Evolutionary conservation across 1,140 invertebrate genomes (phyloP), one percentile per base, ranked within the genome.

Genomic region (Aphis craccivora): DNA sequence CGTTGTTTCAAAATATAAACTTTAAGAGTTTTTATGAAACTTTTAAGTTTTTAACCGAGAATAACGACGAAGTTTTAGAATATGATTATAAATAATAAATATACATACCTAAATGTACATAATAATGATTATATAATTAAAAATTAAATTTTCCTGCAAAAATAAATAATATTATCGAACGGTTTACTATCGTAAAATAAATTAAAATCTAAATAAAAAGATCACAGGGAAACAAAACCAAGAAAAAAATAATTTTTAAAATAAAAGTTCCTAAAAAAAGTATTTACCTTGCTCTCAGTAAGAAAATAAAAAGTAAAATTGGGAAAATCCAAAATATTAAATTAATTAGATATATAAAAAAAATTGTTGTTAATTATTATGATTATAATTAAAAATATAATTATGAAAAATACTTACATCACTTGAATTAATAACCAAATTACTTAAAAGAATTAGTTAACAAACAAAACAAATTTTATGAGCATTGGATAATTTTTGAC

Each of bases 31-130:
- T 84, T 84, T 25, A 40, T 84, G 23, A 84, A n/a, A 76, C 30
- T 76, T 76, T 76, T n/a, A n/a, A 76, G 60, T 76, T 76, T 76
- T n/a, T 76, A 76, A n/a, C 30, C 14, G n/a, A 76, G n/a, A 76
- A 3, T 76, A 76, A 76, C n/a, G 60, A 76, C n/a, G n/a, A 76
- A 76, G 60, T 76, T 76, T 76, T 76, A n/a, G 14, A 76, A 76
- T 76, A 76, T 76, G 60, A 76, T n/a, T 76, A 76, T 76, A 35
- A 76, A 76, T 76, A n/a, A n/a, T 76, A 76, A 76, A 76, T 76
- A 5, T 76, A n/a, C 60, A n/a, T 76, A n/a, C 60, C 14, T 76
- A 18, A 76, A 76, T n/a, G n/a, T 20, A 51, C 18, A 18, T 76
- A 76, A 76, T 20, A 6, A 76, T n/a, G 60, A 14, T n/a, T 76